phyloP scores from a whole-genome alignment of 2,888 invertebrate species.

The Ichneumoninae sp. region DNA sequence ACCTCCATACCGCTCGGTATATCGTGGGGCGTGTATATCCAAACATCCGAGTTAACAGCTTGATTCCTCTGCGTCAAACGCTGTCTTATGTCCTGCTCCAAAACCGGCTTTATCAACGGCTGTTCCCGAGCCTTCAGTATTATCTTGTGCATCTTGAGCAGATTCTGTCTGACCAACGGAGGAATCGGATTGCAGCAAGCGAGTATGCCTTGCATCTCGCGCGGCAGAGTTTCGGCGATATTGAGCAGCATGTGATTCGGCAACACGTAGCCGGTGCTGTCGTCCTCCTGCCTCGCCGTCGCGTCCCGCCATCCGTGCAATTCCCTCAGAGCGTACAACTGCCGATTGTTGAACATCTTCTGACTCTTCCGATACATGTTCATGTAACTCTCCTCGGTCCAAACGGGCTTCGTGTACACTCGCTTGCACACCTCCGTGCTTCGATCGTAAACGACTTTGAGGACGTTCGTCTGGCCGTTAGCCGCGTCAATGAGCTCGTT shows the following conservation, averaged over 20 bases:
- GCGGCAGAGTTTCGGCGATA: conserved; percentile 94
- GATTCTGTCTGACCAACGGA: conserved; percentile 88
- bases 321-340: conserved; percentile 92
- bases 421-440: conserved; percentile 91
- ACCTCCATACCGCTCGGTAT: conserved; percentile 77
- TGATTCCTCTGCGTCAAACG: conserved; percentile 78
- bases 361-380: conserved; percentile 92
- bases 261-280: conserved; percentile 95
- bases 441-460: conserved; percentile 89
- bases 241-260: conserved; percentile 98
- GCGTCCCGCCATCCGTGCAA: conserved; percentile 95
- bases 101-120: conserved; percentile 86
- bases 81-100: conserved; percentile 78
- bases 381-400: conserved; percentile 89
- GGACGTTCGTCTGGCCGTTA: conserved; percentile 87
- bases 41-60: conserved; percentile 71
- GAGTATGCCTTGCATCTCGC: conserved; percentile 96
- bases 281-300: conserved; percentile 94
- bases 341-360: conserved; percentile 93
- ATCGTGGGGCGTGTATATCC: conserved; percentile 79
- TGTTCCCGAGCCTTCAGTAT: conserved; percentile 90
- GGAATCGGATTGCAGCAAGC: conserved; percentile 98
- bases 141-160: conserved; percentile 88
- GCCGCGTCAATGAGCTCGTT: conserved; percentile 90
- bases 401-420: conserved; percentile 92